Conservation (phyloP, 2,797 vertebrate genomes). For the Cichlasoma orientale region DNA sequence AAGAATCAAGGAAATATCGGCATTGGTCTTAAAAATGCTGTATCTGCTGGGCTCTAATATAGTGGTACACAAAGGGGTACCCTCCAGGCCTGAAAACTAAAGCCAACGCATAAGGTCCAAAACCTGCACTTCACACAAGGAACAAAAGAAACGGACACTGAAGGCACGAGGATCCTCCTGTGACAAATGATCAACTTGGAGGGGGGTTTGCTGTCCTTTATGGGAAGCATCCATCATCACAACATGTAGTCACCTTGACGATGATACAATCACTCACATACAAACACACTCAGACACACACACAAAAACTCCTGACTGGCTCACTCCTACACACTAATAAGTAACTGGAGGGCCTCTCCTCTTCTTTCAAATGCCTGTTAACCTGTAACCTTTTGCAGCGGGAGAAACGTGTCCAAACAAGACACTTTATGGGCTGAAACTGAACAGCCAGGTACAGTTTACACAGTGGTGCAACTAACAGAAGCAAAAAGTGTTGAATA, state of each 20-base stretch:
- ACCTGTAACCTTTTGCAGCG: conserved; percentile 61
- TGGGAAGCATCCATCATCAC: conserved; percentile 38
- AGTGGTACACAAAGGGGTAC: not conserved
- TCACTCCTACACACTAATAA: conserved; percentile 41
- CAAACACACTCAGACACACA: conserved; percentile 6
- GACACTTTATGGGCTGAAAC: conserved; percentile 43
- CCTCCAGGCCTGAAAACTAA: not conserved
- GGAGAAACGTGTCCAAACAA: conserved; percentile 60
- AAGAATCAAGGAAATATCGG: not conserved
- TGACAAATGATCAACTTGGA: not conserved
- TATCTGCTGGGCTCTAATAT: not conserved
- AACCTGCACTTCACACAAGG: not conserved
- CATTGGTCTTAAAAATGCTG: not conserved
- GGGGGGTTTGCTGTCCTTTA: conserved; percentile 1
- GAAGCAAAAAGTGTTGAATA: not conserved
- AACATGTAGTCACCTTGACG: conserved; percentile 57
- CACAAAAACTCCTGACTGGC: conserved; percentile 1
- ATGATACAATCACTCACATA: not conserved
- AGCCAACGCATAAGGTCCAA: not conserved
- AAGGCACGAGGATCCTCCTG: not conserved
- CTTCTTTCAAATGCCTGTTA: conserved; percentile 46
- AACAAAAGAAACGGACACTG: not conserved
- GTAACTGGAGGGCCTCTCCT: conserved; percentile 32
- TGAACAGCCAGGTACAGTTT: conserved; percentile 17
- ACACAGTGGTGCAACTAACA: conserved; percentile 18